Base-by-base conservation (phyloP, 2,113 vertebrate genomes). In the Natator depressus region DNA sequence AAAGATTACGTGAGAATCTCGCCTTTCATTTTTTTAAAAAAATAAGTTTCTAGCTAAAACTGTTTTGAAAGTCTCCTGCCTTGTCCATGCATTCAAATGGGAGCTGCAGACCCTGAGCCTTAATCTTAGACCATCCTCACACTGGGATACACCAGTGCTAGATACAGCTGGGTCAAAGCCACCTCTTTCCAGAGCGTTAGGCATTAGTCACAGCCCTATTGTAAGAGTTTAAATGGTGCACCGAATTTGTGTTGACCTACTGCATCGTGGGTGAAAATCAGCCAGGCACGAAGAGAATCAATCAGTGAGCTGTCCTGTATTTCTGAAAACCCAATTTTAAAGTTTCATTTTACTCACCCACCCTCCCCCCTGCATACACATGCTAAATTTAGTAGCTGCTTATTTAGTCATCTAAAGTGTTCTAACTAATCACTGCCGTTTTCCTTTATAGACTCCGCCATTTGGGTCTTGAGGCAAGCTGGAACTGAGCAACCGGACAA, bases 1-100 rank as follows among this genome's bases (percentile, higher is more conserved):
- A 93, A 80, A 0, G 89, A 97, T 97, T 94, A 94, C 89, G 94
- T 89, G 80, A 72, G 80, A 95, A 62, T n/a, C 8, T 89, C 78
- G n/a, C 59, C 0, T 0, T 59, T 59, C 27, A n/a, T 38, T 72
- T 19, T 17, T 65, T n/a, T 69, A 4, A 5, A 38, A 38, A n/a
- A 22, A 5, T 31, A 27, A 62, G 53, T 22, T 54, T 54, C 53
- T 54, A 54, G 53, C 53, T 62, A 47, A 47, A 82, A 80, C 49
- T 27, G 11, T 72, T 38, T 89, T 82, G 78, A 62, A 53, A 29
- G 82, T 14, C 85, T 91, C 53, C 42, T 50, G 1, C 9, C 47
- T 47, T 0, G n/a, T 2, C 14, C 2, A 8, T 53, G 31, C 54
- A 35, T 47, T 46, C 10, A 7, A 7, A 62, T 31, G 8, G 38